Evolutionary conservation across 2,888 invertebrate genomes (phyloP), one percentile per base, ranked within the genome.

Genomic region (Hypena proboscidalis): DNA sequence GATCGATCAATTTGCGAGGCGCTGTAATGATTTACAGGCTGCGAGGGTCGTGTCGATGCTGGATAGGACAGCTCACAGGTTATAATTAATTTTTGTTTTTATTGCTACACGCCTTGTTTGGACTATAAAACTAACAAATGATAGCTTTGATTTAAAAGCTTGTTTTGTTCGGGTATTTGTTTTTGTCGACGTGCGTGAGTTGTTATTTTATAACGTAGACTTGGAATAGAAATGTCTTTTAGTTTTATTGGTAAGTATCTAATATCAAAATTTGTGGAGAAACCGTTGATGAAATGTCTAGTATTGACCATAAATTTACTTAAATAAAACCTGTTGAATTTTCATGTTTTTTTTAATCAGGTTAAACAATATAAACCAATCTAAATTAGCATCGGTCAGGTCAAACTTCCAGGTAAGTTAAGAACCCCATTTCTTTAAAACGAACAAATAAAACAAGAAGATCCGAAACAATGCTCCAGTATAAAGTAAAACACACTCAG

Each of bases 21-120:
- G 59, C 47, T 61, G 64, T 45, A 64, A 77, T 83, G 83, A 84
- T 85, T 83, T 81, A 80, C 65, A 51, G 54, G 65, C 67, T 70
- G 71, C 66, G 83, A 80, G 83, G 86, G 85, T 88, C 86, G 85
- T 87, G 87, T 55, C 67, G 86, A 85, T 83, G 52, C 48, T 20
- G 64, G 74, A 79, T 76, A 74, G 63, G 57, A 61, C 65, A 67
- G 60, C 64, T 44, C 38, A 56, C 45, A 59, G 54, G 46, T 64
- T 66, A 53, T 67, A 70, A 71, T 71, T 71, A 69, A 69, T 71
- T 70, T 65, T 65, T 64, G 64, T 58, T 67, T 69, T 72, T 68
- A 53, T 60, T 60, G 13, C 17, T 49, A n/a, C 35, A 48, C 31
- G 35, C 44, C 40, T 31, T 50, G 57, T 50, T 52, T 50, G 50